Conservation (phyloP, 2,797 vertebrate genomes). For the Todus mexicanus region DNA sequence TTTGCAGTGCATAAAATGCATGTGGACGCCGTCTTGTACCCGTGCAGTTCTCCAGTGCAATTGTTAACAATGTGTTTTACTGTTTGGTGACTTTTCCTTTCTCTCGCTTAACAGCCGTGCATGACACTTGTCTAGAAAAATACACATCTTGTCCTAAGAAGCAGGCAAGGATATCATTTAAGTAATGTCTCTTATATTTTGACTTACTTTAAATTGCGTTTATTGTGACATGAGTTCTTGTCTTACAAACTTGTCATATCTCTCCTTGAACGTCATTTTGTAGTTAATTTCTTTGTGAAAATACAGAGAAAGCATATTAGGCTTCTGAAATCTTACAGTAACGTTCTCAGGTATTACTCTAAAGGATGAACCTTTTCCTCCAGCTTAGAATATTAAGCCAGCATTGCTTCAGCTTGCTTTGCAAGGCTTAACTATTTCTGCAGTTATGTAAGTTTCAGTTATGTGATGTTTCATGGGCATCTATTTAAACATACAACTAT, state of each 20-base stretch:
- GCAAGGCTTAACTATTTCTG: conserved; percentile 52
- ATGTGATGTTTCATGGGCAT: conserved; percentile 50
- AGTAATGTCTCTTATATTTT: neutral
- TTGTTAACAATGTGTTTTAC: neutral
- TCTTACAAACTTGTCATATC: neutral
- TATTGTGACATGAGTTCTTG: neutral
- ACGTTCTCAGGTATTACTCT: conserved; percentile 18
- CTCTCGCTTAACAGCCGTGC: neutral
- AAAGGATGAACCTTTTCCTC: conserved; percentile 39
- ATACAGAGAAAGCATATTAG: neutral
- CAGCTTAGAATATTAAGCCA: conserved; percentile 47
- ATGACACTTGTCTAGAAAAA: neutral
- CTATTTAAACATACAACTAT: conserved; percentile 66
- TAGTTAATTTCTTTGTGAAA: neutral
- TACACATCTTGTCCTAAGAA: neutral
- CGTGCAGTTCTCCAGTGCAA: neutral
- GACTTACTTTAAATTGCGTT: conserved; percentile 1
- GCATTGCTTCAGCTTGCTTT: conserved; percentile 60
- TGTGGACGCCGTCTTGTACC: neutral
- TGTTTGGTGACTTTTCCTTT: neutral
- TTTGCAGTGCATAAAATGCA: neutral
- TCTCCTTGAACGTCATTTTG: neutral
- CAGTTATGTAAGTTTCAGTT: conserved; percentile 61
- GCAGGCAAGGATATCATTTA: neutral
- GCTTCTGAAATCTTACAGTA: conserved; percentile 17